These are phyloP conservation scores for Biston stratarius DNA, from an alignment of 2,888 invertebrate genomes.

Conservation along the genomic window DNA sequence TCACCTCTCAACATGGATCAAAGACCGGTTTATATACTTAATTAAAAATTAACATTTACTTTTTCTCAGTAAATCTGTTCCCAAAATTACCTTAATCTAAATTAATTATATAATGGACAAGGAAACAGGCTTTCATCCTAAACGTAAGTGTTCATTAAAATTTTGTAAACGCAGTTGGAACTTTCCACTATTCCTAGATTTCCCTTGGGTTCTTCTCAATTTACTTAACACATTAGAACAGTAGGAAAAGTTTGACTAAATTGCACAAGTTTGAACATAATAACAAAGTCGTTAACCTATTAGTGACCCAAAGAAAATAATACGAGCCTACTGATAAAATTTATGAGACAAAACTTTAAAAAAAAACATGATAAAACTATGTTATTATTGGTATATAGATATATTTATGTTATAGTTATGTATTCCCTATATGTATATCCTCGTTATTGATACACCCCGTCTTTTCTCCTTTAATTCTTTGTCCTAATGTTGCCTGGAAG, in stretches of 20 bases:
- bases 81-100: constrained; percentile 3
- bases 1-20: not conserved
- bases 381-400: no score
- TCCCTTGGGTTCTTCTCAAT: constrained; percentile 22
- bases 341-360: no score
- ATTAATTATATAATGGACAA: not conserved
- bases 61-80: not conserved
- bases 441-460: no score
- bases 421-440: no score
- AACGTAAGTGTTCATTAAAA: constrained; percentile 29
- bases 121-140: constrained; percentile 16
- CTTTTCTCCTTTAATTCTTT: no score
- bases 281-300: no score
- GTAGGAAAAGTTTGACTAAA: constrained; percentile 9
- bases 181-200: constrained; percentile 28
- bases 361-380: no score
- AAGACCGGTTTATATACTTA: not conserved
- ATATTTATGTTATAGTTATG: no score
- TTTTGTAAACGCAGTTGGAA: constrained; percentile 15
- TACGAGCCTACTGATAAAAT: no score
- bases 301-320: no score
- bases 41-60: not conserved
- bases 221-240: not conserved
- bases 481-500: no score
- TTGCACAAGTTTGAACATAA: not conserved